These are phyloP conservation scores for Vidua macroura DNA, from an alignment of 2,113 vertebrate genomes.

Conservation along the genomic window DNA sequence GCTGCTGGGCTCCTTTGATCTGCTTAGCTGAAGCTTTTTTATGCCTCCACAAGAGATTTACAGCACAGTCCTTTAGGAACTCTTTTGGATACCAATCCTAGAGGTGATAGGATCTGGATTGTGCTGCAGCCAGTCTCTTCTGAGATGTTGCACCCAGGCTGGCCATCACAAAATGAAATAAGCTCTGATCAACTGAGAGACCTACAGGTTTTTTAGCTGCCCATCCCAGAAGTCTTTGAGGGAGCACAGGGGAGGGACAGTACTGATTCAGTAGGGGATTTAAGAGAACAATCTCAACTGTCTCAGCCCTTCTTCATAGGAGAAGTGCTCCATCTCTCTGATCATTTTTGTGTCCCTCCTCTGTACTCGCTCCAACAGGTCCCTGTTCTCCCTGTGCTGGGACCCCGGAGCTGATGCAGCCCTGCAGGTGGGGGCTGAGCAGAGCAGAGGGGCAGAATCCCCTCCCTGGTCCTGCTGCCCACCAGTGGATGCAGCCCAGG, in stretches of 20 bases:
- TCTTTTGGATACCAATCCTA: neutral
- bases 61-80: neutral
- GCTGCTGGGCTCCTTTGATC: neutral
- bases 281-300: neutral
- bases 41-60: neutral
- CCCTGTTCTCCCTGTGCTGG: neutral
- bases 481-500: neutral
- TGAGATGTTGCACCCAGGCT: neutral
- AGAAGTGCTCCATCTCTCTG: neutral
- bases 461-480: neutral
- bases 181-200: neutral
- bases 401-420: neutral
- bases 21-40: neutral
- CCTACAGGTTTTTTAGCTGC: neutral
- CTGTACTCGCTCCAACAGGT: fast-evolving
- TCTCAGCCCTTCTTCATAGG: neutral
- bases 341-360: neutral
- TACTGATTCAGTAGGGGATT: neutral
- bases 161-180: neutral
- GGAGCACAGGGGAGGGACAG: neutral
- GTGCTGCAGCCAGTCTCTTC: neutral
- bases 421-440: neutral
- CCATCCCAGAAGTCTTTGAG: neutral
- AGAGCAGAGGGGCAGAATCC: neutral
- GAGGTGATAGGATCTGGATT: neutral